Base-by-base conservation (phyloP, 1,140 invertebrate species). In the Drosophila pseudoobscura region DNA sequence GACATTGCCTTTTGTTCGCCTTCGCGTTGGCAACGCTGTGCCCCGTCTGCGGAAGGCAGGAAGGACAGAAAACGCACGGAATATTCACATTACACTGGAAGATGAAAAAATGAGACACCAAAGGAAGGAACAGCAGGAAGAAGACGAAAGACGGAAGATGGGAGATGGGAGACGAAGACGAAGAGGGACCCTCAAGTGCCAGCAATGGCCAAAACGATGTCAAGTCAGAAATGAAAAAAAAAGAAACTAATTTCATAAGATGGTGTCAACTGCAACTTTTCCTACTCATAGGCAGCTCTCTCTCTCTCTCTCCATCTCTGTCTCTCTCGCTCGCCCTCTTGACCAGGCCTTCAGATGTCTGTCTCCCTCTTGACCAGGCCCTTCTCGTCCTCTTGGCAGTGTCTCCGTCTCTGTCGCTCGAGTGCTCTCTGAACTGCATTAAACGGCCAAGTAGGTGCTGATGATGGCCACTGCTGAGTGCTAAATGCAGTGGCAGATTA, bases 231-330 rank as follows among this genome's bases (percentile, higher is more conserved):
- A 73, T 35, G 46, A n/a, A 29, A 50, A 50, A 57, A 68, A 76
- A 65, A 70, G 54, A 70, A 83, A 75, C 60, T 75, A 70, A 83
- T 78, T 83, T 78, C 53, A 60, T 75, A 70, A 78, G 70, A 62
- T 74, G 69, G 64, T 78, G 79, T 82, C 79, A 78, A 71, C 79
- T 82, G 80, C 80, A 78, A 74, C 73, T 61, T 75, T 75, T 61
- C 44, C 56, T 24, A 13, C 47, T 65, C 35, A 45, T 53, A 51
- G 53, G 59, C 24, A 9, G 26, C 62, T 29, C 45, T 41, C 44
- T 26, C 49, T 47, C 63, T 26, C 51, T 49, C 63, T 31, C 31
- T 39, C 17, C 0, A 6, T 13, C 24, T 26, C 59, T 31, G 45
- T 39, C 35, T 39, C 35, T 11, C 1, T 39, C 4, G 35, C 11